phyloP scores from a whole-genome alignment of 2,797 vertebrate species.

The Hafferia zeledoni region DNA sequence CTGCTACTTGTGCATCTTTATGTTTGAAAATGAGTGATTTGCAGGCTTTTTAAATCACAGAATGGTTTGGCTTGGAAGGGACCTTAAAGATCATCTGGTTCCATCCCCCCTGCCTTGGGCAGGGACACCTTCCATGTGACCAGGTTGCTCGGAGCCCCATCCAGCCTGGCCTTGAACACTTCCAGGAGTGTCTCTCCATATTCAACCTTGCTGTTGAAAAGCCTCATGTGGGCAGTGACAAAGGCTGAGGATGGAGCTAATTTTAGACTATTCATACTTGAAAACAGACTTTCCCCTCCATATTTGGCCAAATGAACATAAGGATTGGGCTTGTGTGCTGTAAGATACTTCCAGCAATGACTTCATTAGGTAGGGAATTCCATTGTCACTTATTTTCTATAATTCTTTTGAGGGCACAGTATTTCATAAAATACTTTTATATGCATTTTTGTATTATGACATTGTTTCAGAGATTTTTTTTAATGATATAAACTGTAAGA shows the following conservation, averaged over 20 bases:
- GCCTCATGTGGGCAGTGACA: not conserved
- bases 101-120: not conserved
- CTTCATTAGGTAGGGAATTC: not conserved
- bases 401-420: not conserved
- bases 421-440: not conserved
- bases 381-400: not conserved
- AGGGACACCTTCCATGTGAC: not conserved
- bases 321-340: not conserved
- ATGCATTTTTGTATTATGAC: not conserved
- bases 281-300: conserved; percentile 19
- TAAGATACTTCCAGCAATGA: not conserved
- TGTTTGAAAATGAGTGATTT: not conserved
- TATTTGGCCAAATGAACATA: conserved; percentile 5
- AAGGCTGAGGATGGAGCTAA: not conserved
- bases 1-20: not conserved
- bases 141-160: not conserved
- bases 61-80: not conserved
- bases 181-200: not conserved
- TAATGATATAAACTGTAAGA: not conserved
- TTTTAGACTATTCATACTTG: not conserved
- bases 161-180: not conserved
- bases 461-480: not conserved
- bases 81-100: not conserved
- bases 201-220: not conserved
- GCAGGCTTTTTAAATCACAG: not conserved